Conservation (phyloP, 2,888 invertebrate genomes). For the Microplitis manilae region DNA sequence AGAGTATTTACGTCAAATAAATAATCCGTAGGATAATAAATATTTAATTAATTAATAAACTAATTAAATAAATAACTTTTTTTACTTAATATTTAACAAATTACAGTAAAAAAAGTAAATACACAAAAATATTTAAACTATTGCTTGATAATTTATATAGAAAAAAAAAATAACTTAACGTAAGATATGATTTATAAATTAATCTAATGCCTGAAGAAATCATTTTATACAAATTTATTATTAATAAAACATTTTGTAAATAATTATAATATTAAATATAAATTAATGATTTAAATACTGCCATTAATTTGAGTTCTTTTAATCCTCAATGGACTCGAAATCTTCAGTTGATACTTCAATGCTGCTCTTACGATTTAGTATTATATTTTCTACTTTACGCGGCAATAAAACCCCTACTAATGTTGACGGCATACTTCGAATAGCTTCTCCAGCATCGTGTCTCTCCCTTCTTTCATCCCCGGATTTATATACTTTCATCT, state of each 20-base stretch:
- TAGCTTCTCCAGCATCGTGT: slow-evolving; percentile 56
- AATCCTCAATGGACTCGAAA: neutral
- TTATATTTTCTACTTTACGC: slow-evolving; percentile 41
- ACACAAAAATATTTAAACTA: slow-evolving; percentile 3
- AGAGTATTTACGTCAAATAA: slow-evolving; percentile 72
- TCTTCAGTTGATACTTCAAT: slow-evolving; percentile 21
- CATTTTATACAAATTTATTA: slow-evolving; percentile 14
- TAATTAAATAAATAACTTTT: neutral
- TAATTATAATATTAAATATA: slow-evolving; percentile 9
- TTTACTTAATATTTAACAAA: neutral
- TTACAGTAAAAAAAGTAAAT: neutral
- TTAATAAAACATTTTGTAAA: slow-evolving; percentile 15
- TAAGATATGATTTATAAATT: slow-evolving; percentile 14
- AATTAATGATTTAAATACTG: neutral
- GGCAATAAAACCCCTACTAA: slow-evolving; percentile 57
- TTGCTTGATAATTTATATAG: neutral
- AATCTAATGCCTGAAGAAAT: slow-evolving; percentile 8
- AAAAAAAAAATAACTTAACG: slow-evolving; percentile 26
- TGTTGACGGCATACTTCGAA: slow-evolving; percentile 52
- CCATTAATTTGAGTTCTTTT: neutral
- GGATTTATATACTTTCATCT: slow-evolving; percentile 38
- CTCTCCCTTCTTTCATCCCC: slow-evolving; percentile 44
- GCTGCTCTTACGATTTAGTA: slow-evolving; percentile 31
- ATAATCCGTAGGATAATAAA: slow-evolving; percentile 63
- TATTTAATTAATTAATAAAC: neutral